Evolutionary conservation across 2,113 vertebrate genomes (phyloP).

Genomic region (Onychostoma macrolepis): DNA sequence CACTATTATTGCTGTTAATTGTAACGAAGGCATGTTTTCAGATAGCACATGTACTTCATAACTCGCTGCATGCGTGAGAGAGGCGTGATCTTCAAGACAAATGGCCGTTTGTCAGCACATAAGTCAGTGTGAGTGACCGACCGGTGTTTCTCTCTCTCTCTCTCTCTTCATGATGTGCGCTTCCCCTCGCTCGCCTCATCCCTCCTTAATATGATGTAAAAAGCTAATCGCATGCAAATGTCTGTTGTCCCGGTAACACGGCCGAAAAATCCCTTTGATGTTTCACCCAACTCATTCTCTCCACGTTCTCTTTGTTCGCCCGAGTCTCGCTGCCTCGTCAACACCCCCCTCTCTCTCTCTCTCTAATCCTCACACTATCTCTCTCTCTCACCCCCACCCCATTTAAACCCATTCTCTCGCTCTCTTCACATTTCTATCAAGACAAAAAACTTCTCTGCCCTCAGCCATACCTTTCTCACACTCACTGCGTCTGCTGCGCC

Average conservation of each 20-base stretch:
- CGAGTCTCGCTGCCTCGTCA: constrained; percentile 80
- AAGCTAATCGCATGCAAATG: constrained; percentile 87
- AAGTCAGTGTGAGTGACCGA: constrained; percentile 76
- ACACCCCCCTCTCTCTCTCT: constrained; percentile 57
- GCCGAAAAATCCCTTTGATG: constrained; percentile 86
- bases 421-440: constrained; percentile 43
- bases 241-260: constrained; percentile 86
- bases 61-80: constrained; percentile 3
- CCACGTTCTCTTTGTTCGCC: constrained; percentile 84
- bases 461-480: constrained; percentile 39
- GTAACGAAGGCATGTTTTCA: background rate
- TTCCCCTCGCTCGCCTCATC: constrained; percentile 65
- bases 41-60: background rate
- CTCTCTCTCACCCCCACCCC: constrained; percentile 20
- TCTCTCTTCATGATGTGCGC: constrained; percentile 71
- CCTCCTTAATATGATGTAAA: constrained; percentile 85
- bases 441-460: constrained; percentile 43
- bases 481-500: background rate
- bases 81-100: constrained; percentile 39
- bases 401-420: constrained; percentile 19
- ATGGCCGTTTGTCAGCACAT: constrained; percentile 64
- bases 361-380: constrained; percentile 51
- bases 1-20: background rate
- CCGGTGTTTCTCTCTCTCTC: constrained; percentile 64
- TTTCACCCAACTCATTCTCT: constrained; percentile 84